Base-by-base conservation (phyloP, 2,888 invertebrate species). In the Allygus modestus region DNA sequence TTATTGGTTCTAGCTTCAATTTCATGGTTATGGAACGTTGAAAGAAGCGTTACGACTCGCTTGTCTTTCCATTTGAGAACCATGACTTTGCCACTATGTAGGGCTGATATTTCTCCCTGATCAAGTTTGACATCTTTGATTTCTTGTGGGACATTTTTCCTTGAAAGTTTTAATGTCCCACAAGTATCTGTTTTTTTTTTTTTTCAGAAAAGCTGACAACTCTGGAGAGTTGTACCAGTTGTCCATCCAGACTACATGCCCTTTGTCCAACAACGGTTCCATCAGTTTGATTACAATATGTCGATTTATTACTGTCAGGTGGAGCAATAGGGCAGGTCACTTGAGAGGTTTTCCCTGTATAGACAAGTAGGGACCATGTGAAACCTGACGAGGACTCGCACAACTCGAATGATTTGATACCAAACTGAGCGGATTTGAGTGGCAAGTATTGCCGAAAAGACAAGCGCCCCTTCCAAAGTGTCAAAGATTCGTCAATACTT, bases 101-200 rank as follows among this genome's bases (percentile, higher is more conserved):
- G 33, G 1, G 37, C 73, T 31, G 65, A 23, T 9, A 73, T 75
- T 51, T 84, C 91, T 82, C 91, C 92, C 88, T 82, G 88, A 89
- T 87, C 92, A 23, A 77, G 31, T 46, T 46, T 77, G 1, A 15
- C 26, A 20, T 7, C 9, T 51, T 77, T 77, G 4, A 43, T 17
- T 43, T 46, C 43, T 46, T 46, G 11, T 12, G 77, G 77, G 7
- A 77, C 43, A 43, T 77, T 77, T 77, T 77, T 77, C 41, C 77
- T 43, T 1, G 31, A 31, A 4, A 33, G n/a, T 51, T 51, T 77
- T 12, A 77, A 28, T 17, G 77, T 77, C 1, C 77, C 77, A 46
- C 43, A 77, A 4, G 77, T 77, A 46, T 77, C 77, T n/a, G n/a
- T 43, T 77, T 46, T 77, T 77, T 23, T 26, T 77, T 43, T 43